Evolutionary conservation across 2,797 vertebrate genomes (phyloP).

Genomic region (Poeciliopsis paucimaculata): DNA sequence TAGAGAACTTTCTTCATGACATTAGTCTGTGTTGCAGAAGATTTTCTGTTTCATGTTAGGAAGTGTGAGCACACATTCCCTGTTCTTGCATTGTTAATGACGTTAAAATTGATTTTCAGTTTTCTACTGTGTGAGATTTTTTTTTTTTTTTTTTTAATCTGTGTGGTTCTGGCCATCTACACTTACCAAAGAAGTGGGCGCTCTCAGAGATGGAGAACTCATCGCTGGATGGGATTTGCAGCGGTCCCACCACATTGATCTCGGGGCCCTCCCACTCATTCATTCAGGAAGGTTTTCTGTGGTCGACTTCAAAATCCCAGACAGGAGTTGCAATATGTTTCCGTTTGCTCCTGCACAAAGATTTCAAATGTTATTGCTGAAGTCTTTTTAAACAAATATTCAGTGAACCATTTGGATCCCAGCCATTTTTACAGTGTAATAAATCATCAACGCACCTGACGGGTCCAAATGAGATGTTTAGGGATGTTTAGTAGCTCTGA

Average conservation of each 20-base stretch:
- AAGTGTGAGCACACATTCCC: neutral
- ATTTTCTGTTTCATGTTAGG: neutral
- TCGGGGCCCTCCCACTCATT: conserved; percentile 88
- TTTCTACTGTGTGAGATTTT: neutral
- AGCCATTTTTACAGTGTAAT: conserved; percentile 24
- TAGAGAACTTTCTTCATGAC: neutral
- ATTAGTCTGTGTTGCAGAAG: neutral
- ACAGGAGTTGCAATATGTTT: neutral
- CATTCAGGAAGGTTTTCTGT: conserved; percentile 69
- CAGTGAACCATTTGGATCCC: neutral
- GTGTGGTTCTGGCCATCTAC: neutral
- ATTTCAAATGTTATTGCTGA: conserved; percentile 20
- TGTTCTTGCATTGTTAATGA: neutral
- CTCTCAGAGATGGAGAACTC: conserved; percentile 89
- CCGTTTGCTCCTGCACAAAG: conserved; percentile 39
- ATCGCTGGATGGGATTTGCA: conserved; percentile 86
- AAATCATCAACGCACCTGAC: conserved; percentile 48
- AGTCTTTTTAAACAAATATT: neutral
- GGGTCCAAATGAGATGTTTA: conserved; percentile 28
- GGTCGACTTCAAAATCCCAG: conserved; percentile 41
- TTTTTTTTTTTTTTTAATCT: neutral
- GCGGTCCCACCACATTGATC: conserved; percentile 89
- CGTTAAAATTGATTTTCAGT: neutral
- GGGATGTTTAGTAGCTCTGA: conserved; percentile 22
- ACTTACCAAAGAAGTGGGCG: conserved; percentile 91